These are phyloP conservation scores for Chrysodeixis includens DNA, from an alignment of 2,888 invertebrate species.

Conservation along the genomic window DNA sequence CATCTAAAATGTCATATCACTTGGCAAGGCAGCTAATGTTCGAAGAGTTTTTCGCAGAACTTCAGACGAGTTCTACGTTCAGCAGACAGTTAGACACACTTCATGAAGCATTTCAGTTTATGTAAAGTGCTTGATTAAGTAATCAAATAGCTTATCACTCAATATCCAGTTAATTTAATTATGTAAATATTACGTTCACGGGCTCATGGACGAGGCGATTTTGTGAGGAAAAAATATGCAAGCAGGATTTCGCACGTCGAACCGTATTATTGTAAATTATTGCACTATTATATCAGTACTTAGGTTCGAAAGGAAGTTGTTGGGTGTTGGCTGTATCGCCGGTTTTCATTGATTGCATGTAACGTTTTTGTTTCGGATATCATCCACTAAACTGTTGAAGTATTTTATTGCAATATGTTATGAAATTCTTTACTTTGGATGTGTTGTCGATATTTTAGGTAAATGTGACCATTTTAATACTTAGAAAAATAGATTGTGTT, in stretches of 20 bases:
- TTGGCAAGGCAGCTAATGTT: too few species aligned
- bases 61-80: too few species aligned
- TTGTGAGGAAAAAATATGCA: slow-evolving; percentile 33
- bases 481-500: too few species aligned
- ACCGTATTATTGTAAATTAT: slow-evolving; percentile 21
- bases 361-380: slow-evolving; percentile 6
- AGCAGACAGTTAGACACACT: slow-evolving; percentile 10
- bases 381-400: not conserved
- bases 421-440: too few species aligned
- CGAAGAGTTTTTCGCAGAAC: too few species aligned
- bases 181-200: slow-evolving; percentile 50
- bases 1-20: too few species aligned
- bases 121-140: slow-evolving; percentile 39
- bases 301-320: slow-evolving; percentile 12
- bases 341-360: slow-evolving; percentile 8
- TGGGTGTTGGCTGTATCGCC: not conserved
- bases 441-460: not conserved
- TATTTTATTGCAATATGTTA: not conserved
- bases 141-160: slow-evolving; percentile 35
- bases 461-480: too few species aligned
- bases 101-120: slow-evolving; percentile 23
- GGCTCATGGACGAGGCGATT: slow-evolving; percentile 30
- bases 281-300: slow-evolving; percentile 15
- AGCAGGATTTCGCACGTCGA: slow-evolving; percentile 49
- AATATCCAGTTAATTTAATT: slow-evolving; percentile 38